Conservation (phyloP, 2,888 invertebrate genomes). For the Pachycephus smyrnensis region DNA sequence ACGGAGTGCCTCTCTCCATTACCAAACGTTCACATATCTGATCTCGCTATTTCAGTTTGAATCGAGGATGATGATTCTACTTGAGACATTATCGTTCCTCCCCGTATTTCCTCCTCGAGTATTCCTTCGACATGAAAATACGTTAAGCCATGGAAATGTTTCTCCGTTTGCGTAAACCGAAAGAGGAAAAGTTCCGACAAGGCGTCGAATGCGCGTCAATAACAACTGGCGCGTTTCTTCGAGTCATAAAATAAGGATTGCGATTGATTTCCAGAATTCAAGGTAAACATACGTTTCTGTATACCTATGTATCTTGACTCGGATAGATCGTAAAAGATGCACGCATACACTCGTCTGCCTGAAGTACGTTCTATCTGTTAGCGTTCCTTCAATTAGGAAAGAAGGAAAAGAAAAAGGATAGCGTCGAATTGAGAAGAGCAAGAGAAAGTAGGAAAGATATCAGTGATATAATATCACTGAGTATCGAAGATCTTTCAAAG, state of each 20-base stretch:
- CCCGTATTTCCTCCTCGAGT: not conserved
- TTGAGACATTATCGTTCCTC: not conserved
- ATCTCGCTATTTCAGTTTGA: not conserved
- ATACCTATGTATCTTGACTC: not conserved
- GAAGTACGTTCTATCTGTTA: not conserved
- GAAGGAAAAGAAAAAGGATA: not conserved
- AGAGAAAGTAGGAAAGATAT: not conserved
- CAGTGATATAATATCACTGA: not conserved
- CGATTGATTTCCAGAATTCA: not conserved
- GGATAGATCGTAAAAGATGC: slow-evolving; percentile 21
- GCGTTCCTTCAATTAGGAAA: slow-evolving; percentile 1
- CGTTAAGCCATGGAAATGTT: not conserved
- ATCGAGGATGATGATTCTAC: not conserved
- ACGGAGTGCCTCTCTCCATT: not conserved
- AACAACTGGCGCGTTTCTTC: not conserved
- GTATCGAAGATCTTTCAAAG: too few species aligned
- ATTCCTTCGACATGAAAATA: not conserved
- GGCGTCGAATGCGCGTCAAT: not conserved
- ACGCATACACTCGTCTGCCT: slow-evolving; percentile 2
- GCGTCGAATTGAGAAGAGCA: not conserved
- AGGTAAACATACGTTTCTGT: not conserved
- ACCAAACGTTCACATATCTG: not conserved
- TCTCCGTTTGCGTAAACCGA: not conserved
- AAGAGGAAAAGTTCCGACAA: not conserved
- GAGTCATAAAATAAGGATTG: not conserved